Percentiles rank a stretch among this genome's conserved stretches.
Evolutionary conservation across 1,140 invertebrate genomes (phyloP).

Genomic region (Potamilus streckersoni): DNA sequence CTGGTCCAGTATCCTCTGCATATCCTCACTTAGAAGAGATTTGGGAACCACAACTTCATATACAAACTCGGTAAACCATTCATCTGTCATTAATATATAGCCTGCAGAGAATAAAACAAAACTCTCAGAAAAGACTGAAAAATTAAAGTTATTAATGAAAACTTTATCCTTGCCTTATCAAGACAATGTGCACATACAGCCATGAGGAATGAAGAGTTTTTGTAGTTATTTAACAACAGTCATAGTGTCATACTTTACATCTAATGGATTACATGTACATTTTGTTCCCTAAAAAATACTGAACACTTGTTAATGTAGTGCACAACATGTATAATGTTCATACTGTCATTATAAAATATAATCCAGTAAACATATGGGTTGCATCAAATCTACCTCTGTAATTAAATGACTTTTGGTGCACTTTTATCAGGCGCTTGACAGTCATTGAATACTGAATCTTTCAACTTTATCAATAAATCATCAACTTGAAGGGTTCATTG

Average conservation of each 20-base stretch:
- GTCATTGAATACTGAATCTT: too few relatives aligned
- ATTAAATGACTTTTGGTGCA: too few relatives aligned
- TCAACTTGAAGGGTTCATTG: too few relatives aligned
- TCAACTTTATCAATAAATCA: too few relatives aligned
- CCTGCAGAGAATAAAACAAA: constrained; percentile 63
- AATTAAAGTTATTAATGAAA: not conserved
- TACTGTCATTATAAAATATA: too few relatives aligned
- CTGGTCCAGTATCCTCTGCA: constrained; percentile 81
- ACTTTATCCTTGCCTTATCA: not conserved
- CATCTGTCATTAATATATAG: constrained; percentile 83
- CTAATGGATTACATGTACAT: not conserved
- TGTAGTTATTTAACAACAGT: not conserved
- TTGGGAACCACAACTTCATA: constrained; percentile 90
- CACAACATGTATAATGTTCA: too few relatives aligned
- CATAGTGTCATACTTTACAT: not conserved
- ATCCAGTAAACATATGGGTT: too few relatives aligned
- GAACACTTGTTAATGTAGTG: too few relatives aligned
- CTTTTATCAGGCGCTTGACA: too few relatives aligned
- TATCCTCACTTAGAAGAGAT: constrained; percentile 80
- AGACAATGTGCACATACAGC: not conserved
- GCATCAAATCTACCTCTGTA: too few relatives aligned
- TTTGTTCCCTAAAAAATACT: not conserved
- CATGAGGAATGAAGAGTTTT: not conserved
- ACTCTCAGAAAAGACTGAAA: not conserved
- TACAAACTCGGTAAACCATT: constrained; percentile 91